Conservation (phyloP, 2,113 vertebrate species). For the Marmota monax region DNA sequence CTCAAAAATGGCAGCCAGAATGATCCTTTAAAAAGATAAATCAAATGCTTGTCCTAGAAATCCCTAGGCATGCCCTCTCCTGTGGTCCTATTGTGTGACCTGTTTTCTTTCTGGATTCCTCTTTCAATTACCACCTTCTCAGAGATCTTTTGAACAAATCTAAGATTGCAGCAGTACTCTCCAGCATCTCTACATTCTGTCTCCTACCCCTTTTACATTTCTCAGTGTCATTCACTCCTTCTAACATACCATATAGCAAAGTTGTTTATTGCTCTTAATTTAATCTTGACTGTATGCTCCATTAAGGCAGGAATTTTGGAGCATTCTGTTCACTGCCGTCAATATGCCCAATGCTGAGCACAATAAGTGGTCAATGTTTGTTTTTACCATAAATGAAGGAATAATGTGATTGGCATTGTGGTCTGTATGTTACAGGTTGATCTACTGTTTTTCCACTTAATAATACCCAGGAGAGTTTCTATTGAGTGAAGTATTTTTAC, state of each 20-base stretch:
- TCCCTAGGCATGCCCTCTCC: neutral
- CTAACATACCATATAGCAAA: neutral
- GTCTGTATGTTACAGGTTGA: neutral
- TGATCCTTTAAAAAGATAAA: neutral
- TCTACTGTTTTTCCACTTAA: neutral
- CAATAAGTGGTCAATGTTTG: neutral
- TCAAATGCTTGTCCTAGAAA: neutral
- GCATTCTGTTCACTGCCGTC: neutral
- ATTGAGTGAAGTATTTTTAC: neutral
- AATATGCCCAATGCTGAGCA: neutral
- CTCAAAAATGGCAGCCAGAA: constrained; percentile 39
- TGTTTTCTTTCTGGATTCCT: neutral
- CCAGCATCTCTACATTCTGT: no score
- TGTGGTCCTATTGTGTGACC: neutral
- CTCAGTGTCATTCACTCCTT: neutral
- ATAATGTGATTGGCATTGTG: neutral
- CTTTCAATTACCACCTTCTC: neutral
- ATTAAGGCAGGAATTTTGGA: neutral
- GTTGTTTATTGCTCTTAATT: neutral
- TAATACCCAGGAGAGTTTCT: neutral
- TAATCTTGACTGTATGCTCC: neutral
- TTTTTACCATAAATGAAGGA: neutral
- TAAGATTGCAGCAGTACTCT: neutral
- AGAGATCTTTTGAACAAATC: neutral
- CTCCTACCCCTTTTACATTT: neutral